Evolutionary conservation across 2,113 vertebrate species (phyloP).

Genomic region (Tonatia bakeri): DNA sequence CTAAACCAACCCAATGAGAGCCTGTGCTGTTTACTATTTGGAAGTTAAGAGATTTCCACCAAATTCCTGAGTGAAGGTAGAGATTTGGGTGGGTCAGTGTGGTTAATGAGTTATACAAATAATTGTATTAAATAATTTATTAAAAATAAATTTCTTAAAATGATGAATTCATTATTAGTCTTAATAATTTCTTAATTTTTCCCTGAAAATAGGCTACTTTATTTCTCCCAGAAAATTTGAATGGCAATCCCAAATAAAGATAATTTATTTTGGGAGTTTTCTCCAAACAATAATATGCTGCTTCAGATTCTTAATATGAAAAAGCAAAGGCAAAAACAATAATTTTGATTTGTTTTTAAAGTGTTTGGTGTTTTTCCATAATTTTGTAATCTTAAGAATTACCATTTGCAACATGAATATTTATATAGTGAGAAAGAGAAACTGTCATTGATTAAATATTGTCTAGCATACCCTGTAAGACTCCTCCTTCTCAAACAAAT

Average conservation of each 20-base stretch:
- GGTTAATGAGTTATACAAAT: neutral
- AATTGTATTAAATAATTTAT: neutral
- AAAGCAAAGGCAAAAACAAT: neutral
- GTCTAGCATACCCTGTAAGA: neutral
- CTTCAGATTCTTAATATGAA: neutral
- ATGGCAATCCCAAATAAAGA: neutral
- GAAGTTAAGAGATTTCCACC: neutral
- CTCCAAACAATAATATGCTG: neutral
- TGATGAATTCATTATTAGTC: neutral
- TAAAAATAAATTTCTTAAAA: neutral
- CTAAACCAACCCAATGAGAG: neutral
- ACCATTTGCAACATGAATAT: neutral
- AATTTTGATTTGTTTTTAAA: neutral
- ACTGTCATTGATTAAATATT: neutral
- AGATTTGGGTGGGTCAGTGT: neutral
- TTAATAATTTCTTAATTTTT: neutral
- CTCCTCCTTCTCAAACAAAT: neutral
- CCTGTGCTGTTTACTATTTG: accelerated
- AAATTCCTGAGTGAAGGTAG: neutral
- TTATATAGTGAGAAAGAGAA: neutral
- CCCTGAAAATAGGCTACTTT: neutral
- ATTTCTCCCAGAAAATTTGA: neutral
- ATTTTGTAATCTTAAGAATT: neutral
- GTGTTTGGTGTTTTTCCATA: neutral
- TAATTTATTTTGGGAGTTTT: neutral